Base-by-base conservation (phyloP, 1,140 invertebrate genomes). In the Drosophila melanica region DNA sequence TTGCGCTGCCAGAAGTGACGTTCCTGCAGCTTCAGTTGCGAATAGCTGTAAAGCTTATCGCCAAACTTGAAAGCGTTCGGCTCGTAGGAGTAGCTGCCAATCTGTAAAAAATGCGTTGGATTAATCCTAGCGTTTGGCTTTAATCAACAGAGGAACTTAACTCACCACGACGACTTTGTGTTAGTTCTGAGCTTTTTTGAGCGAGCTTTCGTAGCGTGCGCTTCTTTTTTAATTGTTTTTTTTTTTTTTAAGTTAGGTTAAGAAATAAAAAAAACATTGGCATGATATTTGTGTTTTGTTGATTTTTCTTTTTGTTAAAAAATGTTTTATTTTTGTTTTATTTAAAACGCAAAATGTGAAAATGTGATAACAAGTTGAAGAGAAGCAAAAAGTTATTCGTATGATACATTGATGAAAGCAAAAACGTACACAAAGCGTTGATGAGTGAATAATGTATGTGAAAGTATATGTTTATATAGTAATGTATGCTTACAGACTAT, bases 21-120 rank as follows among this genome's bases (percentile, higher is more conserved):
- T 18, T 93, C 93, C 47, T 94, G 93, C 9, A 96, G 92, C 65
- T 95, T 93, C 14, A 96, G 92, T 66, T 94, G 93, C 0, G 97
- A 95, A 86, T 97, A 95, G 90, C 97, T 97, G 68, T 96, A 93
- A 0, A 94, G 90, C 55, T 94, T 94, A 91, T 98, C 97, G 4
- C 97, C 97, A 81, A 98, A 98, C 92, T 97, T 97, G 7, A 97
- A 94, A 11, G 97, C 97, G 35, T 96, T 95, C 1, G 95, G 94
- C 91, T 97, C 96, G 47, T 96, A 93, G 0, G 95, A 95, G 80
- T 97, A 96, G 48, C 95, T 95, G 3, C 94, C 93, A 53, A 95
- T 94, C 93, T 96, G 94, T 18, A 81, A 80, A 39, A 59, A 35
- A 68, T 23, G 12, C 18, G 35, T 7, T 14, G 11, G 8, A 68